A percentile compares a stretch with the other conserved stretches of the same genome.
phyloP scores from a whole-genome alignment of 2,888 invertebrate species.

The Peribatodes rhomboidaria region DNA sequence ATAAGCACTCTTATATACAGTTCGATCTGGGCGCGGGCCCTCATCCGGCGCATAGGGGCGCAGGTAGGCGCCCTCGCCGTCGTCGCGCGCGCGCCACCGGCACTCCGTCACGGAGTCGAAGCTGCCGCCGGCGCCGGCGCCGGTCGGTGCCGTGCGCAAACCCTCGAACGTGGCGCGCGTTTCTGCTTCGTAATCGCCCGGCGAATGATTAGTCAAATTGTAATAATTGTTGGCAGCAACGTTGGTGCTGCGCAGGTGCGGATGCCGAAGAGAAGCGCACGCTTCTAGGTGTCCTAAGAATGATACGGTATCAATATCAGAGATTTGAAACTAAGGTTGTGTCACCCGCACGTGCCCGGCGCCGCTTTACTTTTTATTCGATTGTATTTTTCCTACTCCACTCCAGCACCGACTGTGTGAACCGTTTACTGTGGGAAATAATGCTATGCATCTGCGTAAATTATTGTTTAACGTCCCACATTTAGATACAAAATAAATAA shows the following conservation, averaged over 20 bases:
- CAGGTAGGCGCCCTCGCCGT: constrained; percentile 80
- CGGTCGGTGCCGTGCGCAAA: constrained; percentile 66
- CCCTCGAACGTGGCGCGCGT: constrained; percentile 69
- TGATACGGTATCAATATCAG: constrained; percentile 72
- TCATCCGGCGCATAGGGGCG: constrained; percentile 79
- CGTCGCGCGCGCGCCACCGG: constrained; percentile 83
- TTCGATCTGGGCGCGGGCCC: constrained; percentile 80
- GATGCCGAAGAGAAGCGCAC: constrained; percentile 80
- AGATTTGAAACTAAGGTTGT: constrained; percentile 48
- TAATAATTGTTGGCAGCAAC: constrained; percentile 86
- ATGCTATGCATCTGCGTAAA: constrained; percentile 24
- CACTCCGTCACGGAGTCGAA: constrained; percentile 83
- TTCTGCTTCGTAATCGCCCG: constrained; percentile 78
- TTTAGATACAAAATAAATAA: constrained; percentile 57
- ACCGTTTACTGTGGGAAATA: constrained; percentile 35
- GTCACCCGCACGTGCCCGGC: constrained; percentile 78
- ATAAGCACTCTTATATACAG: constrained; percentile 85
- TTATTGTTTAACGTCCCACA: constrained; percentile 19
- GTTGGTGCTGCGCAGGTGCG: constrained; percentile 81
- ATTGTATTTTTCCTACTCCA: constrained; percentile 44
- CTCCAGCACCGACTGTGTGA: constrained; percentile 53
- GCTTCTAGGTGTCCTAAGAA: constrained; percentile 87
- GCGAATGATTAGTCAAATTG: constrained; percentile 85
- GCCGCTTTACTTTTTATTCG: constrained; percentile 41
- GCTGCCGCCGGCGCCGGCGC: constrained; percentile 66